A percentile compares a stretch with the other conserved stretches of the same genome.
These are phyloP conservation scores for Germaria angustata DNA, from an alignment of 2,888 invertebrate species.

Conservation along the genomic window DNA sequence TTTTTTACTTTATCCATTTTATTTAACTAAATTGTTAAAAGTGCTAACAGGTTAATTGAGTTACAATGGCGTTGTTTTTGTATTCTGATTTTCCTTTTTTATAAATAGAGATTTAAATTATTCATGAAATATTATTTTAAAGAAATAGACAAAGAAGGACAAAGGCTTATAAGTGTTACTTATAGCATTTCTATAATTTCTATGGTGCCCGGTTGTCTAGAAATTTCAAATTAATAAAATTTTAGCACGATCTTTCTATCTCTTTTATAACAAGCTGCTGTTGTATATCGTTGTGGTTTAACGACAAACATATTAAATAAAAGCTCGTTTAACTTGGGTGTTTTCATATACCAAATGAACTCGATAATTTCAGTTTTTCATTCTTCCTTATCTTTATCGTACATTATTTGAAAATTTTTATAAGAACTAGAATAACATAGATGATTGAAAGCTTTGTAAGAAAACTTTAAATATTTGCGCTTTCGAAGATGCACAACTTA, in stretches of 20 bases:
- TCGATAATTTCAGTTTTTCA: too few species aligned
- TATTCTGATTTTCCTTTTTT: background rate
- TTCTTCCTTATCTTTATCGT: too few species aligned
- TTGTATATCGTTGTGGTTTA: background rate
- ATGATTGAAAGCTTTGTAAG: too few species aligned
- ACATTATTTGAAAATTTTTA: too few species aligned
- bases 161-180: too few species aligned
- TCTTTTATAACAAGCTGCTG: background rate
- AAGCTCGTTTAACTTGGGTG: too few species aligned
- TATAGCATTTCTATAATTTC: background rate
- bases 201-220: slow-evolving; percentile 29
- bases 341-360: too few species aligned
- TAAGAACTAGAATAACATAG: too few species aligned
- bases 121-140: slow-evolving; percentile 21
- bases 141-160: background rate
- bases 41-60: slow-evolving; percentile 67
- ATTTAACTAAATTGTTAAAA: slow-evolving; percentile 35
- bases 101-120: slow-evolving; percentile 14
- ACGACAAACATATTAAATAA: background rate
- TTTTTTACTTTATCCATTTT: slow-evolving; percentile 4
- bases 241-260: background rate
- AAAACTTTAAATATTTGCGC: too few species aligned
- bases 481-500: too few species aligned
- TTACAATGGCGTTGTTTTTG: slow-evolving; percentile 45
- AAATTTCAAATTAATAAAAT: background rate